These are phyloP conservation scores for Drosophila testacea DNA, from an alignment of 2,888 invertebrate genomes.

Conservation along the genomic window DNA sequence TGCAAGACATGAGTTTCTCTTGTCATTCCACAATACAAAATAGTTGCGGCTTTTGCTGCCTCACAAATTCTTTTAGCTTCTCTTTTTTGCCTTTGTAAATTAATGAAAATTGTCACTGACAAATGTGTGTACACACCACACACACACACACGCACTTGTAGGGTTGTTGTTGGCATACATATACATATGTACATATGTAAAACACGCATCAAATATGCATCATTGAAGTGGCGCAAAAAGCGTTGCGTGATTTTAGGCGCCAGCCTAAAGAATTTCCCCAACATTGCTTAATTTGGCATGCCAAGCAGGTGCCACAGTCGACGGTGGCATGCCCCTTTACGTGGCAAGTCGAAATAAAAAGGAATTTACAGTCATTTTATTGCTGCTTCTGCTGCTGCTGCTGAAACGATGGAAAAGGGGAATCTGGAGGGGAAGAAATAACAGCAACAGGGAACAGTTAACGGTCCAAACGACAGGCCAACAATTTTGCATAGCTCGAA, in stretches of 20 bases:
- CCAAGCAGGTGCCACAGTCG: conserved; percentile 65
- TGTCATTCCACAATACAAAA: conserved; percentile 28
- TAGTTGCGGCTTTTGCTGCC: conserved; percentile 42
- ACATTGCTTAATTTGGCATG: conserved; percentile 69
- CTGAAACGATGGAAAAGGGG: not conserved
- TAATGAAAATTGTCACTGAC: conserved; percentile 80
- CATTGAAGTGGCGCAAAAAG: conserved; percentile 46
- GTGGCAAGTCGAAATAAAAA: conserved; percentile 59
- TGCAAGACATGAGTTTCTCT: conserved; percentile 30
- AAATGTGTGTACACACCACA: conserved; percentile 46
- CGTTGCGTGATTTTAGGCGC: conserved; percentile 60
- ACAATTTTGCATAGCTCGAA: conserved; percentile 52
- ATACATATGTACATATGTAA: conserved; percentile 35
- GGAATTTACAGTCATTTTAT: conserved; percentile 74
- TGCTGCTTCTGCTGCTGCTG: conserved; percentile 32
- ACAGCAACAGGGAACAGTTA: conserved; percentile 41
- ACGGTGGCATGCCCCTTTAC: conserved; percentile 26
- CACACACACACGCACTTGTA: not conserved
- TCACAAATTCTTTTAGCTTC: conserved; percentile 66
- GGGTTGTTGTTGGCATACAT: conserved; percentile 18
- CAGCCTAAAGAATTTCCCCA: conserved; percentile 36
- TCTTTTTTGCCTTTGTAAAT: conserved; percentile 56
- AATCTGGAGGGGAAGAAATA: conserved; percentile 11
- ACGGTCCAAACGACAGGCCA: conserved; percentile 30
- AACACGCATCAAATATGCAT: conserved; percentile 65